These are phyloP conservation scores for Axinella damicornis DNA, from an alignment of 37 sponge, comb jelly and placozoan genomes.

Conservation along the genomic window DNA sequence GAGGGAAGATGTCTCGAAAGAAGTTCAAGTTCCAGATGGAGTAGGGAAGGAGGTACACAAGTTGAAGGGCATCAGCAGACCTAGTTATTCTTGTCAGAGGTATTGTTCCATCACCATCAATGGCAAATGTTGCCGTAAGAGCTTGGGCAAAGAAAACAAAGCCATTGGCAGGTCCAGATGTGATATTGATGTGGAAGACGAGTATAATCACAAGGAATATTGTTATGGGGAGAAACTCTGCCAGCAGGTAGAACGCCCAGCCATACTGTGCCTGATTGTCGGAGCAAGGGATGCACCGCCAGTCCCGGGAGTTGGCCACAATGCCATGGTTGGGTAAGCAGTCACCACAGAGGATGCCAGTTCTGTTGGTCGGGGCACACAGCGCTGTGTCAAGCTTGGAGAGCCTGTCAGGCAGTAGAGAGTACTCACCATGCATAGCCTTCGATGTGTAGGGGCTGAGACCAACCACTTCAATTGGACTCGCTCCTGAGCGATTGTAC, in stretches of 20 bases:
- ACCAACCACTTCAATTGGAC: background rate
- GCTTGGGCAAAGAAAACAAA: slow-evolving; percentile 64
- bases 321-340: slow-evolving; percentile 26
- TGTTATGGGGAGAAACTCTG: slow-evolving; percentile 48
- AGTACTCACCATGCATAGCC: background rate
- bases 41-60: slow-evolving; percentile 17
- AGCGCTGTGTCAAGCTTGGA: background rate
- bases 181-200: slow-evolving; percentile 52
- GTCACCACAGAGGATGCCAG: slow-evolving; percentile 40
- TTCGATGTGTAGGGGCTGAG: background rate
- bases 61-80: background rate
- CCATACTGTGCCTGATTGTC: background rate
- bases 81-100: background rate
- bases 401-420: background rate
- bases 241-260: slow-evolving; percentile 40
- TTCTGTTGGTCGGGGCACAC: slow-evolving; percentile 27
- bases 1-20: slow-evolving; percentile 6
- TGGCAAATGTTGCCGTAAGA: slow-evolving; percentile 9
- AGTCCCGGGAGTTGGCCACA: slow-evolving; percentile 16
- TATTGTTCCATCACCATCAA: slow-evolving; percentile 31
- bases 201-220: slow-evolving; percentile 37
- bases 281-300: slow-evolving; percentile 34
- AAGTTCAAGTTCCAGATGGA: slow-evolving; percentile 65
- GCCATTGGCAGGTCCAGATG: slow-evolving; percentile 54
- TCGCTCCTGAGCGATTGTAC: too few species aligned